phyloP scores from a whole-genome alignment of 1,140 invertebrate species.

The Caenorhabditis inopinata region DNA sequence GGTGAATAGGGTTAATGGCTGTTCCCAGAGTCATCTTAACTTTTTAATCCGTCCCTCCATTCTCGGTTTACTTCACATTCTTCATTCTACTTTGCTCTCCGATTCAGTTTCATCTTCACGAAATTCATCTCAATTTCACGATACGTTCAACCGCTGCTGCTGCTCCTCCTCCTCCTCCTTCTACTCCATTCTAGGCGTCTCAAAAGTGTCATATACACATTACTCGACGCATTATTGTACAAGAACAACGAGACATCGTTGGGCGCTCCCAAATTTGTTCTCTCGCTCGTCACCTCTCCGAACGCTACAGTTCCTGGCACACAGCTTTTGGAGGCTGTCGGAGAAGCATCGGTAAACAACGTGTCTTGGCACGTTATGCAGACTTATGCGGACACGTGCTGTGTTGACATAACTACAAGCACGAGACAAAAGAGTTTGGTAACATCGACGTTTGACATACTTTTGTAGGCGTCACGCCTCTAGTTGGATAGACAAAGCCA shows the following conservation, averaged over 20 bases:
- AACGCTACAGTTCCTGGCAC: background rate
- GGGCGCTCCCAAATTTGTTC: conserved; percentile 31
- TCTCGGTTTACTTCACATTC: background rate
- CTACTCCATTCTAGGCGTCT: background rate
- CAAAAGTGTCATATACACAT: conserved; percentile 21
- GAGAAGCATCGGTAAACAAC: conserved; percentile 19
- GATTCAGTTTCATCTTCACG: conserved; percentile 27
- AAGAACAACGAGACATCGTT: background rate
- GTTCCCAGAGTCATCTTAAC: conserved; percentile 13
- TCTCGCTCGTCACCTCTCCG: background rate
- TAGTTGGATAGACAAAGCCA: no score
- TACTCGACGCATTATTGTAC: background rate
- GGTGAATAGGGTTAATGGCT: no score
- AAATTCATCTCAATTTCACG: conserved; percentile 26
- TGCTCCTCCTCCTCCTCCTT: no score
- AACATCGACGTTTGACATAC: background rate
- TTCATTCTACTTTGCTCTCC: background rate
- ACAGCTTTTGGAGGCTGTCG: background rate
- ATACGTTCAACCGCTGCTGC: background rate
- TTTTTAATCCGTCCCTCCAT: background rate
- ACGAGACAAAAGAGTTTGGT: background rate
- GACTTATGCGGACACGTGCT: background rate
- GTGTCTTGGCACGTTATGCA: conserved; percentile 15
- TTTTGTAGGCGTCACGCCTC: no score
- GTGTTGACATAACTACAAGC: conserved; percentile 6